phyloP scores from a whole-genome alignment of 2,113 vertebrate genomes.

The Pontoporia blainvillei region DNA sequence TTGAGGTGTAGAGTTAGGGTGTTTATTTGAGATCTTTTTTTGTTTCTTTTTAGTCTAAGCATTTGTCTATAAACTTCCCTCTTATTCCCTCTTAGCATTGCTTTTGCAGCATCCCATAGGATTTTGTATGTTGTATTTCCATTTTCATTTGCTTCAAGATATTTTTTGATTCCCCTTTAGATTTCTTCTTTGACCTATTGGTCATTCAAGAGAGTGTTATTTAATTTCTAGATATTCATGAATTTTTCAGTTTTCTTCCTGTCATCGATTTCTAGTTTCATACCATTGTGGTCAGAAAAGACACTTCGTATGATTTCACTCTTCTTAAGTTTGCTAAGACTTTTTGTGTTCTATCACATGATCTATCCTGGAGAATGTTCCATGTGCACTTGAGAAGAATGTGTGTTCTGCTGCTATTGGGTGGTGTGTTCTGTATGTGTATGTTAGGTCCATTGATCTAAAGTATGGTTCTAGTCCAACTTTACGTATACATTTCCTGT shows the following conservation, averaged over 20 bases:
- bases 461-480: background rate
- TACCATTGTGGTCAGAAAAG: background rate
- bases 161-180: background rate
- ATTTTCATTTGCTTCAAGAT: background rate
- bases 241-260: background rate
- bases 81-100: background rate
- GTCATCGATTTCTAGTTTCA: background rate
- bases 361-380: background rate
- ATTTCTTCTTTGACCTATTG: background rate
- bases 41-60: background rate
- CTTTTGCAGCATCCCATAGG: background rate
- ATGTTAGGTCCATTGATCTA: background rate
- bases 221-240: background rate
- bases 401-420: background rate
- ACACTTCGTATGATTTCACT: background rate
- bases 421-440: fast-evolving
- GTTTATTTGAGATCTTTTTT: background rate
- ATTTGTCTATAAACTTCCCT: background rate
- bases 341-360: background rate
- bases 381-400: background rate
- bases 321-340: background rate
- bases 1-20: background rate
- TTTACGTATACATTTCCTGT: background rate
- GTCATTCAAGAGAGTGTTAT: background rate
- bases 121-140: background rate